Conservation (phyloP, 1,140 invertebrate species). For the Trachymyrmex septentrionalis region DNA sequence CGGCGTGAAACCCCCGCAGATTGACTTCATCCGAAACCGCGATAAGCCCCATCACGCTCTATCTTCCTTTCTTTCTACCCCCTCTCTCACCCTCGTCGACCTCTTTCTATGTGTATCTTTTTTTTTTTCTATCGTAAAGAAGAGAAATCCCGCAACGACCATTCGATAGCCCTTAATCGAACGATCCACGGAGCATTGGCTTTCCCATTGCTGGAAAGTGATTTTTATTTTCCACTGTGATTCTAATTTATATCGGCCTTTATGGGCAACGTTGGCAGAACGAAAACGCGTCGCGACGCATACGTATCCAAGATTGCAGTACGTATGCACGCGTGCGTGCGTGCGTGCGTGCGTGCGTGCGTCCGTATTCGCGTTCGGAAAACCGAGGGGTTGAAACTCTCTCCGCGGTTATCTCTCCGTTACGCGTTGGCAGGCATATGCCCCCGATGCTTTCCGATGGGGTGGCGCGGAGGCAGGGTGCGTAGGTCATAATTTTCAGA, state of each 20-base stretch:
- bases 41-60: conserved; percentile 81
- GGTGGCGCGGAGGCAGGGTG: conserved; percentile 51
- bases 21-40: conserved; percentile 81
- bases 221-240: conserved; percentile 86
- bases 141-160: conserved; percentile 81
- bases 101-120: conserved; percentile 36
- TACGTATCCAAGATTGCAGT: conserved; percentile 55
- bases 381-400: conserved; percentile 68
- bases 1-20: conserved; percentile 65
- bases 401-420: conserved; percentile 83
- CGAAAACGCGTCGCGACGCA: conserved; percentile 46
- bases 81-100: neutral
- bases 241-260: conserved; percentile 84
- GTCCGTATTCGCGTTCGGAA: conserved; percentile 62
- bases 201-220: conserved; percentile 79
- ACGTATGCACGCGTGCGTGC: conserved; percentile 52
- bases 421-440: conserved; percentile 85
- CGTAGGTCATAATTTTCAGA: conserved; percentile 85
- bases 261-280: neutral
- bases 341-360: conserved; percentile 39
- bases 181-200: conserved; percentile 81
- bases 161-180: conserved; percentile 86
- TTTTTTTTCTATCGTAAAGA: neutral
- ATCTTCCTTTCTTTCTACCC: conserved; percentile 52
- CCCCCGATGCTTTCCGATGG: conserved; percentile 62